Evolutionary conservation across 2,113 vertebrate genomes (phyloP).

Genomic region (Platichthys stellatus): DNA sequence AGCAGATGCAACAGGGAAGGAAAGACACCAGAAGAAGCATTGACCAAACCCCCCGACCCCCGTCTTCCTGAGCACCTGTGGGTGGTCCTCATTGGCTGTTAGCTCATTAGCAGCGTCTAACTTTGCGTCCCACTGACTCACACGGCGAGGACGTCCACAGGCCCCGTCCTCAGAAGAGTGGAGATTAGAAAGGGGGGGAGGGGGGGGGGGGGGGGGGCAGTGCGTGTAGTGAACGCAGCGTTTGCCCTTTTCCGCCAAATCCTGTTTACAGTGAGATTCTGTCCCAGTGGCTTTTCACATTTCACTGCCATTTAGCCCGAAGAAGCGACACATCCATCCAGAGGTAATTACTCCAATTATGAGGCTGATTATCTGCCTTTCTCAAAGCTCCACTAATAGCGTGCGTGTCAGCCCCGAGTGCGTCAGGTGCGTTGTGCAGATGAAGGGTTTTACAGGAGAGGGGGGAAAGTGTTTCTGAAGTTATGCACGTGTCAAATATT

Average conservation of each 20-base stretch:
- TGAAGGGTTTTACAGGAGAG: conserved; percentile 20
- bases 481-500: no score
- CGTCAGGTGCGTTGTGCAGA: conserved; percentile 37
- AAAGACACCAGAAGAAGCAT: conserved; percentile 16
- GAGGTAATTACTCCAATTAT: conserved; percentile 74
- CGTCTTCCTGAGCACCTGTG: conserved; percentile 32
- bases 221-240: conserved; percentile 51
- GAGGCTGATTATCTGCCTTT: conserved; percentile 54
- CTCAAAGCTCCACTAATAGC: conserved; percentile 52
- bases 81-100: conserved; percentile 49
- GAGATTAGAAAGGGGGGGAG: conserved; percentile 41
- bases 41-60: conserved; percentile 7
- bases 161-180: background rate
- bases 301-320: conserved; percentile 71
- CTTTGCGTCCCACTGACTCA: conserved; percentile 61
- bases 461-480: conserved; percentile 5
- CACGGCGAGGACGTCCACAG: conserved; percentile 44
- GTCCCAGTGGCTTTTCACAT: conserved; percentile 70
- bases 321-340: conserved; percentile 51
- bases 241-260: conserved; percentile 40
- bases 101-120: conserved; percentile 45
- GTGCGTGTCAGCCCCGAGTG: conserved; percentile 4
- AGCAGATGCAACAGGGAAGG: conserved; percentile 21
- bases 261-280: conserved; percentile 66
- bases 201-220: conserved; percentile 11